Evolutionary conservation across 2,113 vertebrate genomes (phyloP).

Genomic region (Sylvilagus bachmani): DNA sequence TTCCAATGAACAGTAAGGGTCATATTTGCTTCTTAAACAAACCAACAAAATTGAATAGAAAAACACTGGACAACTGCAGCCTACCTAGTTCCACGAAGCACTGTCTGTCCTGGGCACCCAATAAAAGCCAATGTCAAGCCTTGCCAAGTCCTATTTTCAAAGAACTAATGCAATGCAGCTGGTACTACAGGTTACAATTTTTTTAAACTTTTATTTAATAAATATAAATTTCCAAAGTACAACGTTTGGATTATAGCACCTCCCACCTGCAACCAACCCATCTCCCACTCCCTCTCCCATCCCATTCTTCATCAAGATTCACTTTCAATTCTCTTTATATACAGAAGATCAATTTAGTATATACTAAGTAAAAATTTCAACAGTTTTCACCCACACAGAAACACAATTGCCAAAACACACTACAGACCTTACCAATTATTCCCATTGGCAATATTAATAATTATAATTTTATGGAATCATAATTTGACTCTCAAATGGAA

Average conservation of each 20-base stretch:
- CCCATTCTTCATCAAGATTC: no score
- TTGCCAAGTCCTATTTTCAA: slow-evolving; percentile 42
- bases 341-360: no score
- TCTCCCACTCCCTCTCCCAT: no score
- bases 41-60: not conserved
- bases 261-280: no score
- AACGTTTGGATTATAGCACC: no score
- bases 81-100: not conserved
- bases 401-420: not conserved
- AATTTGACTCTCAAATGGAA: not conserved
- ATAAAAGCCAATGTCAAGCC: slow-evolving; percentile 2
- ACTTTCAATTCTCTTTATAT: no score
- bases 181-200: not conserved
- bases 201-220: not conserved
- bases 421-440: not conserved
- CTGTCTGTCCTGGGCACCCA: not conserved
- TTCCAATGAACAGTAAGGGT: not conserved
- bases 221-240: no score
- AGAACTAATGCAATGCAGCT: not conserved
- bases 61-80: not conserved
- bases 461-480: slow-evolving; percentile 5
- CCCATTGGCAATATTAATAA: not conserved
- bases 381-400: no score
- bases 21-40: not conserved
- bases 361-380: no score